Base-by-base conservation (phyloP, 2,113 vertebrate species). In the Esox niger region DNA sequence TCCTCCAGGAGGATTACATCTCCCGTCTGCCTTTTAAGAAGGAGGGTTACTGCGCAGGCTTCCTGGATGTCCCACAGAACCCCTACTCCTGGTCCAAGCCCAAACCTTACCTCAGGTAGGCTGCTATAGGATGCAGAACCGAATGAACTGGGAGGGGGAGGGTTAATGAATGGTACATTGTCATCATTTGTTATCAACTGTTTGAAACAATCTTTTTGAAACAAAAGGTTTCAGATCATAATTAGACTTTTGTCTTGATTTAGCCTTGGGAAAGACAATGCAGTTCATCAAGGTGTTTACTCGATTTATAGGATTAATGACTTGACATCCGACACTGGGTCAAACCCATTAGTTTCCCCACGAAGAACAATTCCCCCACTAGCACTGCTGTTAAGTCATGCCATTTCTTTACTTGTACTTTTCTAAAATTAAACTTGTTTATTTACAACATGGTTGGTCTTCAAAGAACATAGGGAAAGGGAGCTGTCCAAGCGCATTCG, bases 81-180 rank as follows among this genome's bases (percentile, higher is more conserved):
- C 92, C 95, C 0, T 98, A 95, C 85, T 91, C 91, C 35, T 98
- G 97, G 97, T 93, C 92, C 69, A 95, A 96, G 88, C 95, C 96
- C 82, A 97, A 96, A 88, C 88, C 95, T 68, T 97, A 96, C 74
- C 75, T 95, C 92, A 98, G 97, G 97, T 98, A 88, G 82, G 92
- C 21, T 17, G 47, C n/a, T 2, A 23, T 52, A 23, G 7, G 21
- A n/a, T 57, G 27, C 13, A 11, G 55, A 2, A n/a, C n/a, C n/a
- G n/a, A n/a, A n/a, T 57, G 21, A 1, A 17, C 35, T 56, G 54
- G 54, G 25, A 56, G 15, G 13, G 13, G 10, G 11, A 13, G 3
- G 35, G 21, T n/a, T n/a, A 23, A 23, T 66, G 30, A 25, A 32
- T 52, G 49, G 46, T 23, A 52, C 26, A 13, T n/a, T 30, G 52